Base-by-base conservation (phyloP, 2,113 vertebrate species). In the Bombycilla garrulus region DNA sequence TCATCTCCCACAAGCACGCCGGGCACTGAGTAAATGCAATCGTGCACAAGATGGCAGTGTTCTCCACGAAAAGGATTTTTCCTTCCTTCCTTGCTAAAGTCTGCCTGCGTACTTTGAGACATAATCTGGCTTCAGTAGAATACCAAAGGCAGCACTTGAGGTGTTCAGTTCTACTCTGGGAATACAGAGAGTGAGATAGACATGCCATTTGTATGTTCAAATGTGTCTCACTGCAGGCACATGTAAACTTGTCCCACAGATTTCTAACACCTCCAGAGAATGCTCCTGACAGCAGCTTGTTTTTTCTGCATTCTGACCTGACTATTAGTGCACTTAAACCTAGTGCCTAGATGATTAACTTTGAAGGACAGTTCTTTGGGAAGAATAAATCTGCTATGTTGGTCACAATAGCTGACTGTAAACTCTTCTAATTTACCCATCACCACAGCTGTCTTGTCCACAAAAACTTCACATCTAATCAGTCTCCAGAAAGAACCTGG, bases 1-100 rank as follows among this genome's bases (percentile, higher is more conserved):
- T 51, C 28, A 15, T n/a, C 17, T 61, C 48, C 72, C 65, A 28
- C 18, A 72, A 87, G 19, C 12, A 3, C 18, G 14, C 26, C 4
- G 2, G 33, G 22, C 13, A 16, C 38, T 17, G 28, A 93, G 36
- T 67, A 74, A 86, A 80, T 14, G 45, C 60, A 38, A 8, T 17
- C 71, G 78, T 42, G 88, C 97, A 97, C 94, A 95, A 96, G 97
- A 77, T 96, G 97, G 96, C 96, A 93, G 66, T 96, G 84, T 97
- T 95, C 81, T 89, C 96, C 95, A 71, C 11, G 4, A 16, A 91
- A 96, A 93, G 36, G 12, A 36, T 26, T 42, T 79, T 74, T 31
- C 29, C 5, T 60, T 42, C 19, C 26, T 53, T 73, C 15, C 33
- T 67, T 66, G 29, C 36, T 47, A 3, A 45, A 53, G 8, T 33